These are phyloP conservation scores for Caenorhabditis plicata DNA, from an alignment of 2,888 invertebrate species.

Conservation along the genomic window DNA sequence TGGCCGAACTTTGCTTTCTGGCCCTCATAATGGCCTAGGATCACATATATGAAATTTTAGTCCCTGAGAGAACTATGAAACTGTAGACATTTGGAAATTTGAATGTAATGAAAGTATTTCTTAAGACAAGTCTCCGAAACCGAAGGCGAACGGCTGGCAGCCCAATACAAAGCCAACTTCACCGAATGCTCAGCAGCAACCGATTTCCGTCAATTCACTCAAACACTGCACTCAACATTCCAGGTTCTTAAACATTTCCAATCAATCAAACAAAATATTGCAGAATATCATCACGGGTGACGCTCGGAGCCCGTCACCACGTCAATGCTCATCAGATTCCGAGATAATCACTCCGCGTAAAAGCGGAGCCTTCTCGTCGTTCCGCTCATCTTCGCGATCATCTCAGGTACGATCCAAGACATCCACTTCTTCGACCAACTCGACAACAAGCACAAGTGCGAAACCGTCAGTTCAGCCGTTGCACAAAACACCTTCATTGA, in stretches of 20 bases:
- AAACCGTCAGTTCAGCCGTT: constrained; percentile 29
- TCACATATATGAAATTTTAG: no score
- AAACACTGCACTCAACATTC: constrained; percentile 42
- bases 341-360: constrained; percentile 49
- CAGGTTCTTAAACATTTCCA: constrained; percentile 16
- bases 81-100: background rate
- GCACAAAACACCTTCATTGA: constrained; percentile 46
- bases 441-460: constrained; percentile 38
- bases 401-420: constrained; percentile 42
- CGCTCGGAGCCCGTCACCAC: constrained; percentile 53
- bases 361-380: constrained; percentile 39
- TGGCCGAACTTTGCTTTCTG: background rate
- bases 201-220: constrained; percentile 43
- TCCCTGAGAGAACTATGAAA: background rate
- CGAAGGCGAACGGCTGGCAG: constrained; percentile 50
- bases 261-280: no score
- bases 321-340: constrained; percentile 54
- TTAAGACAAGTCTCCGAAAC: constrained; percentile 54
- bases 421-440: constrained; percentile 37
- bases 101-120: background rate
- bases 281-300: constrained; percentile 41
- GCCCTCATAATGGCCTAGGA: background rate
- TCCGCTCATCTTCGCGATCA: constrained; percentile 41
- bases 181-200: constrained; percentile 51
- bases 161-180: constrained; percentile 47